Conservation (phyloP, 2,113 vertebrate species). For the Atrichornis clamosus region DNA sequence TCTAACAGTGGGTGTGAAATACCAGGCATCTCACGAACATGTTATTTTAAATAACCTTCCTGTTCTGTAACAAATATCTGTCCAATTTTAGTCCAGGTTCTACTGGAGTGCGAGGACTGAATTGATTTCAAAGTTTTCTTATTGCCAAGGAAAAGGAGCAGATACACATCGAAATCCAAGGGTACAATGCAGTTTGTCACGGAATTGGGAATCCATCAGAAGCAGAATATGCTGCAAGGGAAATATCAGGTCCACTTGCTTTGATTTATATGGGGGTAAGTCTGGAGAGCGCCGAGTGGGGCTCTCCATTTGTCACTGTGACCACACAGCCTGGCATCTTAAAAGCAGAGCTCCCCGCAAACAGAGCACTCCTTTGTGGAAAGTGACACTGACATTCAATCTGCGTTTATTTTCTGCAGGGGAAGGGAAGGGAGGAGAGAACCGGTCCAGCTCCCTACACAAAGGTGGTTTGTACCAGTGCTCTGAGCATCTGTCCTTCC, state of each 20-base stretch:
- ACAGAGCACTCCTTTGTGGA: constrained; percentile 32
- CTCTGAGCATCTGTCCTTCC: not conserved
- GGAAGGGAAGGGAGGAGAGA: not conserved
- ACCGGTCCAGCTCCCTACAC: not conserved
- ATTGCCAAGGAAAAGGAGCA: constrained; percentile 2
- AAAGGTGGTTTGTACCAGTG: not conserved
- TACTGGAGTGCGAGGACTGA: not conserved
- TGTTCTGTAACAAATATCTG: not conserved
- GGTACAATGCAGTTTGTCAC: constrained; percentile 1
- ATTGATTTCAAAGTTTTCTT: constrained; percentile 31
- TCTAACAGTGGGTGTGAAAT: constrained; percentile 21
- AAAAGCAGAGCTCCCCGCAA: constrained; percentile 39
- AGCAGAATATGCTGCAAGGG: constrained; percentile 43
- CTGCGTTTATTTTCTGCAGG: constrained; percentile 30
- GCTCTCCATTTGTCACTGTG: constrained; percentile 52
- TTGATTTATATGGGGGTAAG: constrained; percentile 41
- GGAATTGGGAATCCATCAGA: constrained; percentile 41
- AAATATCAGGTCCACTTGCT: constrained; percentile 36
- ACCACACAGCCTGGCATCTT: constrained; percentile 35
- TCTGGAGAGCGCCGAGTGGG: not conserved
- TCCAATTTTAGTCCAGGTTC: constrained; percentile 23
- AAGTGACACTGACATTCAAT: constrained; percentile 56
- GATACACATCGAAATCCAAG: not conserved
- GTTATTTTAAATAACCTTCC: constrained; percentile 30
- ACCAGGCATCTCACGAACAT: not conserved